Evolutionary conservation across 2,888 invertebrate genomes (phyloP).

Genomic region (Deilephila elpenor): DNA sequence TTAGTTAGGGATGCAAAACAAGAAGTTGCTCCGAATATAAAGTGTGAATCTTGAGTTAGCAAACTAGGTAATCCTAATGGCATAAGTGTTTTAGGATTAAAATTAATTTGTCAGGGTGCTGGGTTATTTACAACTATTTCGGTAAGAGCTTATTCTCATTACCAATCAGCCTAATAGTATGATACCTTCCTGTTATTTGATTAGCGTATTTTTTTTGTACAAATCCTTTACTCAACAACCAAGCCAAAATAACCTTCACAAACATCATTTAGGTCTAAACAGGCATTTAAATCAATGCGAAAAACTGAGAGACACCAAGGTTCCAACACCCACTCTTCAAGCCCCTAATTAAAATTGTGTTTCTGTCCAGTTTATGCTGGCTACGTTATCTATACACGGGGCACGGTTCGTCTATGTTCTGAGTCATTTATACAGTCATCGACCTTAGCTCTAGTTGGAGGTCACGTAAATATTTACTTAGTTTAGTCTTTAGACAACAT

Average conservation of each 20-base stretch:
- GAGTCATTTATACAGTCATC: neutral
- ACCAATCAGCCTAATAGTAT: no score
- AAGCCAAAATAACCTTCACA: neutral
- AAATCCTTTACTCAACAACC: neutral
- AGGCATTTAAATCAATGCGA: conserved; percentile 2
- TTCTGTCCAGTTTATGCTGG: neutral
- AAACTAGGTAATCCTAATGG: no score
- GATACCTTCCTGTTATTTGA: no score
- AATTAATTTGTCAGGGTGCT: no score
- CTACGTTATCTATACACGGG: neutral
- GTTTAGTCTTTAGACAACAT: neutral
- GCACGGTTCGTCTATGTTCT: neutral
- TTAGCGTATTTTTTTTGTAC: no score
- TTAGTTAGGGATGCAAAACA: no score
- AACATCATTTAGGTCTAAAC: neutral
- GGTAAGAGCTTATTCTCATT: no score
- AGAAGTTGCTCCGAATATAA: no score
- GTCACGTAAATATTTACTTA: neutral
- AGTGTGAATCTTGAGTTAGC: no score
- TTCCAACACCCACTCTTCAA: neutral
- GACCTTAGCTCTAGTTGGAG: conserved; percentile 1
- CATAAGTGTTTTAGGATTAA: no score
- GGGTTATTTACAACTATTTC: no score
- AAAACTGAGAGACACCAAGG: neutral
- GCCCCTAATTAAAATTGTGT: neutral